Conservation (phyloP, 2,888 invertebrate genomes). For the Zaprionus lineosus region DNA sequence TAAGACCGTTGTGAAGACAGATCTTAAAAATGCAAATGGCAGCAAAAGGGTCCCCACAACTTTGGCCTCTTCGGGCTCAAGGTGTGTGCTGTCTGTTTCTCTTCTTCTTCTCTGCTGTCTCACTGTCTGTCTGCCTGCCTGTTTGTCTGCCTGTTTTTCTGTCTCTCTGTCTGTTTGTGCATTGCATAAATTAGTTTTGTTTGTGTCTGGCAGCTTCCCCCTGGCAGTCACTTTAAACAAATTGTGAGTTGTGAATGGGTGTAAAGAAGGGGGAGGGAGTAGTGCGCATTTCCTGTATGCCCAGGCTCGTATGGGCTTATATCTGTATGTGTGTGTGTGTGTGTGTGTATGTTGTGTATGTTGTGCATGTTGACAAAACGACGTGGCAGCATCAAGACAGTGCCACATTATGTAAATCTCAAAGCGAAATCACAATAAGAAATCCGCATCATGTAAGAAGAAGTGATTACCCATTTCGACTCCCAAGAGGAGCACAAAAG, state of each 20-base stretch:
- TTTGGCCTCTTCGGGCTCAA: conserved; percentile 29
- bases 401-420: conserved; percentile 68
- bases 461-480: conserved; percentile 56
- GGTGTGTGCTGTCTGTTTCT: conserved; percentile 28
- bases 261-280: conserved; percentile 18
- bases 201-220: conserved; percentile 54
- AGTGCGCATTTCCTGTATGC: conserved; percentile 67
- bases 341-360: conserved; percentile 4
- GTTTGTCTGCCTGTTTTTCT: conserved; percentile 1
- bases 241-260: conserved; percentile 52
- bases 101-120: conserved; percentile 25
- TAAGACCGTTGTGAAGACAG: conserved; percentile 50
- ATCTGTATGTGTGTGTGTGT: background rate
- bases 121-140: conserved; percentile 16
- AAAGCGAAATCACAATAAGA: conserved; percentile 63
- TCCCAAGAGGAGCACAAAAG: conserved; percentile 29
- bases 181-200: conserved; percentile 71
- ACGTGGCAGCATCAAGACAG: conserved; percentile 46
- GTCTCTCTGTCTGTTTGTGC: conserved; percentile 23
- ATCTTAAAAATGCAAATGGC: conserved; percentile 71
- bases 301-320: too few relatives aligned
- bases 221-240: conserved; percentile 60
- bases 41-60: conserved; percentile 32
- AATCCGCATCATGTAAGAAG: conserved; percentile 56
- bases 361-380: conserved; percentile 54